Base-by-base conservation (phyloP, 2,113 vertebrate genomes). In the Picathartes gymnocephalus region DNA sequence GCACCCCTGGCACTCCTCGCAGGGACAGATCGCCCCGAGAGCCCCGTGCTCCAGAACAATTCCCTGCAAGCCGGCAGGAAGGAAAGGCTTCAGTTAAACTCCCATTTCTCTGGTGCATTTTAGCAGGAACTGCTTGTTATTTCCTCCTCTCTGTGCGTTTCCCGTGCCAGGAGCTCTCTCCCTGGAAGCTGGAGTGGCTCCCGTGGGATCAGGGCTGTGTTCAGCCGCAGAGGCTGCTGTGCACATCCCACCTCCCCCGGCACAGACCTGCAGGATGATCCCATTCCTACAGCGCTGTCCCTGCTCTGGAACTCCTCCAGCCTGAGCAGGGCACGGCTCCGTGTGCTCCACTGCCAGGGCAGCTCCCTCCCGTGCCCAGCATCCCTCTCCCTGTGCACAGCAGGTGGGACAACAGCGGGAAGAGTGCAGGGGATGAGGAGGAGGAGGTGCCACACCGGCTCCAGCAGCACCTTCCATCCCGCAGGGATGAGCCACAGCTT, bases 41-140 rank as follows among this genome's bases (percentile, higher is more conserved):
- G 33, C 74, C 57, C 76, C 8, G 3, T 4, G 64, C 58, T 84
- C 64, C 77, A 21, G 4, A n/a, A 3, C 0, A 9, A 50, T 8
- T 83, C 87, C 20, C 50, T 45, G 23, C 47, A 6, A 54, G 61
- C 78, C 7, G 40, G 89, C 40, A 87, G 61, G 48, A 53, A 81
- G 69, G 50, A 33, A 37, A 68, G 31, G 53, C n/a, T 71, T 4
- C 35, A 27, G 48, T 30, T 65, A 7, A 66, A 37, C 44, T 54
- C 61, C 6, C 10, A 1, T 62, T 45, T 47, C 60, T 45, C 53
- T 2, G 20, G 50, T 0, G 3, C 48, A 3, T 56, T 76, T n/a
- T 3, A 40, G 23, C 81, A 42, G 4, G 19, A 90, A 10, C 33
- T 12, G 33, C 5, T 62, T 13, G 4, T 1, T 39, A 30, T 70